phyloP scores from a whole-genome alignment of 2,797 vertebrate genomes.

The Helicolenus hilgendorfi region DNA sequence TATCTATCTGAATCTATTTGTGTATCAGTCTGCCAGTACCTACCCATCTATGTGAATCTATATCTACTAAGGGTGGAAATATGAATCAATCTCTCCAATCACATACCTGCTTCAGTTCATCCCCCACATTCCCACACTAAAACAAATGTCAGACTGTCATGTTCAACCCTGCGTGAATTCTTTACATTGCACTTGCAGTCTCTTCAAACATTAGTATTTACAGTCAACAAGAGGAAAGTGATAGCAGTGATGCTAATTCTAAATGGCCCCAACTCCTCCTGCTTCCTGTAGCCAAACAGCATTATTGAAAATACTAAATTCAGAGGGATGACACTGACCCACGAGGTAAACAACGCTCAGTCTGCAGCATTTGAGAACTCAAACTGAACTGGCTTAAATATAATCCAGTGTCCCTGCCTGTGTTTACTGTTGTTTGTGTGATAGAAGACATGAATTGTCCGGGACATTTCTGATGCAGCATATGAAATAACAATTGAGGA shows the following conservation, averaged over 20 bases:
- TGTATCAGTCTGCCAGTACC: neutral
- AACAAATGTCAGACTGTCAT: neutral
- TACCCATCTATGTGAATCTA: neutral
- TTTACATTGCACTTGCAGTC: neutral
- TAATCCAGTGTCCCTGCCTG: no score
- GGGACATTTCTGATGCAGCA: neutral
- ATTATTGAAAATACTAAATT: neutral
- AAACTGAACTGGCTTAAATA: neutral
- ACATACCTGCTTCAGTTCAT: neutral
- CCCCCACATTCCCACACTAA: neutral
- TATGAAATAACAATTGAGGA: neutral
- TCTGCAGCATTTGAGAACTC: neutral
- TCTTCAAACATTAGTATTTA: neutral
- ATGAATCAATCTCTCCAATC: neutral
- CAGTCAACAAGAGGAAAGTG: neutral
- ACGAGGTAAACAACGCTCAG: constrained; percentile 4
- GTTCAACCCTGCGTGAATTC: neutral
- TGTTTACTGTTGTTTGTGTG: neutral
- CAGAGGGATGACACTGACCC: neutral
- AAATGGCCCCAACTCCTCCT: neutral
- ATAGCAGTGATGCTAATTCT: neutral
- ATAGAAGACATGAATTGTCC: neutral
- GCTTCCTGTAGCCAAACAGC: neutral
- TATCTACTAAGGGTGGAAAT: neutral
- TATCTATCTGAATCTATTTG: neutral